phyloP scores from a whole-genome alignment of 2,113 vertebrate species.

The Bufo bufo region DNA sequence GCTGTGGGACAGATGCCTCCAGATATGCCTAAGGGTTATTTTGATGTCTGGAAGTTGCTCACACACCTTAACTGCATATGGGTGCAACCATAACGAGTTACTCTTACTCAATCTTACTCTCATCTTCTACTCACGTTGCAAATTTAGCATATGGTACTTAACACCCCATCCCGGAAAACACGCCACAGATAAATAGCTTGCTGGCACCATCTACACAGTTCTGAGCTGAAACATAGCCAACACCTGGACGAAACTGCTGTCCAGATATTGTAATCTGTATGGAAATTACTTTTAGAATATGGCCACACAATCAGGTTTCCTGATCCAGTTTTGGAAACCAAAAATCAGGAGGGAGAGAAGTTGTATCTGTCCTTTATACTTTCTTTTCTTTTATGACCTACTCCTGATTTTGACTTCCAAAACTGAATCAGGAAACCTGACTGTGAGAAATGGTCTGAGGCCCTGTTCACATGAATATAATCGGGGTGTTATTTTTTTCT shows the following conservation, averaged over 20 bases:
- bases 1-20: neutral
- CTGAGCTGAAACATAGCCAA: neutral
- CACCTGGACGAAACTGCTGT: neutral
- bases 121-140: neutral
- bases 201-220: neutral
- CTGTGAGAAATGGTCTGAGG: too few species aligned
- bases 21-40: neutral
- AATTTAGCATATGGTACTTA: neutral
- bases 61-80: neutral
- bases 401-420: too few species aligned
- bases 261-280: too few species aligned
- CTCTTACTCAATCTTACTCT: neutral
- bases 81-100: neutral
- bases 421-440: too few species aligned
- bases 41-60: neutral
- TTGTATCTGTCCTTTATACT: too few species aligned
- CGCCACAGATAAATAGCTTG: neutral
- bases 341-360: too few species aligned
- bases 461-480: too few species aligned
- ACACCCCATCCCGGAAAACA: neutral
- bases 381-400: too few species aligned
- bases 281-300: too few species aligned
- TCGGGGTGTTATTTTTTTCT: too few species aligned
- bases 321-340: too few species aligned
- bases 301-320: too few species aligned